Evolutionary conservation across 2,888 invertebrate genomes (phyloP).

Genomic region (Luffia ferchaultella): DNA sequence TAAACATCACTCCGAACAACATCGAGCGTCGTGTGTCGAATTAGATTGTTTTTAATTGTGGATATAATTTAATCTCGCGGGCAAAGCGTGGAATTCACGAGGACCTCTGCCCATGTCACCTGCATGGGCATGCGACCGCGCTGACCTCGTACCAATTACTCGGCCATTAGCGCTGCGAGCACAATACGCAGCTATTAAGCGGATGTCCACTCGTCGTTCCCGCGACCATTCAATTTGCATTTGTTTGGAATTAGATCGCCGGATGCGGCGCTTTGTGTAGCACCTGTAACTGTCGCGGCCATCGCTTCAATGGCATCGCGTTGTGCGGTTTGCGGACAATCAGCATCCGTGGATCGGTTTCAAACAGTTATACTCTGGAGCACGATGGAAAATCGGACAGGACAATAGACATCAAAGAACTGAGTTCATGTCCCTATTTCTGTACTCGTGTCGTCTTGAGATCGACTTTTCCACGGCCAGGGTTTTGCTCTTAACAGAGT

Average conservation of each 20-base stretch:
- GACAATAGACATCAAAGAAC: neutral
- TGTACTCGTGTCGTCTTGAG: neutral
- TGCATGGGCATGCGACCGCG: conserved; percentile 2
- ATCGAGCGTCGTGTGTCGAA: no score
- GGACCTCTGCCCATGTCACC: conserved; percentile 1
- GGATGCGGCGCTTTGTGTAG: conserved; percentile 27
- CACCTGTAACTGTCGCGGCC: conserved; percentile 32
- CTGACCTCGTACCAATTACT: conserved; percentile 54
- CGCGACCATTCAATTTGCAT: conserved; percentile 50
- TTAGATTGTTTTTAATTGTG: no score
- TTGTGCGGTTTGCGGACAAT: conserved; percentile 31
- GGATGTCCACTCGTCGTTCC: conserved; percentile 41
- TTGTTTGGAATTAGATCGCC: conserved; percentile 52
- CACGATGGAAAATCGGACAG: neutral
- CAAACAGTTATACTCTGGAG: neutral
- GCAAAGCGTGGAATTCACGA: no score
- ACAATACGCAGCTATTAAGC: conserved; percentile 51
- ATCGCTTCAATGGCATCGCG: conserved; percentile 28
- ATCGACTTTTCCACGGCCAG: neutral
- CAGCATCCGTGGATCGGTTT: conserved; percentile 1
- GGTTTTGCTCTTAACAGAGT: no score
- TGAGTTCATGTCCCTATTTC: neutral
- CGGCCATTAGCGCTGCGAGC: conserved; percentile 44
- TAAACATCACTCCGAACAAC: no score
- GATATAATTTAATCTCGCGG: no score